Percentiles rank a stretch among this genome's conserved stretches.
Evolutionary conservation across 2,888 invertebrate genomes (phyloP).

Genomic region (Cataglyphis albicans): DNA sequence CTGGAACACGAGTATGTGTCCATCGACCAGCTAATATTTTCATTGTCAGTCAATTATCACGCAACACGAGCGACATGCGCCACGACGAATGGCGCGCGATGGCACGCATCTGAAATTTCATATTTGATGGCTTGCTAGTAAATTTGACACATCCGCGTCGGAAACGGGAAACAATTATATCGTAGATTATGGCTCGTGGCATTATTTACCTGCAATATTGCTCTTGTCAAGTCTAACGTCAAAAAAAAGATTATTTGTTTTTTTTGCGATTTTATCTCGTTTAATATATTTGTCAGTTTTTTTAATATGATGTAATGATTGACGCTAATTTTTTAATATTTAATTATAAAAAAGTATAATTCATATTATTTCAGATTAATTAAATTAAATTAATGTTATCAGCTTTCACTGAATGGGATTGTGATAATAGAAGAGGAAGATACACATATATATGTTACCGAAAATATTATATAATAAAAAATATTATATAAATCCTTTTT

Average conservation of each 20-base stretch:
- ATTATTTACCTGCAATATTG: neutral
- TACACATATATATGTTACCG: neutral
- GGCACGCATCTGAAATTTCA: slow-evolving; percentile 39
- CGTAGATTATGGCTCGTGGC: neutral
- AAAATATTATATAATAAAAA: neutral
- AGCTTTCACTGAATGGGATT: neutral
- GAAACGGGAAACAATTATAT: slow-evolving; percentile 31
- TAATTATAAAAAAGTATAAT: slow-evolving; percentile 16
- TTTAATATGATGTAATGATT: neutral
- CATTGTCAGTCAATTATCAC: slow-evolving; percentile 50
- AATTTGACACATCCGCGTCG: slow-evolving; percentile 26
- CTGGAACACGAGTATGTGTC: slow-evolving; percentile 13
- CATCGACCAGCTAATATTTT: slow-evolving; percentile 53
- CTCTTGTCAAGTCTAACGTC: neutral
- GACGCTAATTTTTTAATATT: neutral
- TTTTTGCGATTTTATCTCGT: neutral
- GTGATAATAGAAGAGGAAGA: slow-evolving; percentile 1
- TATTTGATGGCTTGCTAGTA: slow-evolving; percentile 19
- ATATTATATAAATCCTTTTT: neutral
- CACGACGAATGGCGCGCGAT: neutral
- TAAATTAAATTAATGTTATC: neutral
- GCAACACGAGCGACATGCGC: slow-evolving; percentile 7
- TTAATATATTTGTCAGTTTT: slow-evolving; percentile 2
- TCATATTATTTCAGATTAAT: neutral
- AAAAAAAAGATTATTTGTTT: neutral